These are phyloP conservation scores for Myotis yumanensis DNA, from an alignment of 2,113 vertebrate genomes.

Conservation along the genomic window DNA sequence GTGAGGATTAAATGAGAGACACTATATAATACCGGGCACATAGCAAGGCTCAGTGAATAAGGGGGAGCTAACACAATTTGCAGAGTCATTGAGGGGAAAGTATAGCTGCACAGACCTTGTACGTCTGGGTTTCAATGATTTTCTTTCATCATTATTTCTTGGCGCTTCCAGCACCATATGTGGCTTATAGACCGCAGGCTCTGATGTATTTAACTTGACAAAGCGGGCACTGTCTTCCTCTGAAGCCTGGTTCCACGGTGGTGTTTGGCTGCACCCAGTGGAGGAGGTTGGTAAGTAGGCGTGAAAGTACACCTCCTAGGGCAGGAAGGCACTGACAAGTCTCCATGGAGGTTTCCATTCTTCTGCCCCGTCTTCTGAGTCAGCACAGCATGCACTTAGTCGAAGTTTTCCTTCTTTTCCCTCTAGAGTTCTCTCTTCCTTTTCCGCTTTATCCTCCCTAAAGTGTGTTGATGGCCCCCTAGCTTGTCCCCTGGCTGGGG, in stretches of 20 bases:
- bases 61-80: not conserved
- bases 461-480: not conserved
- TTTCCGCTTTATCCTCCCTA: not conserved
- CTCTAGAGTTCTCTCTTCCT: not conserved
- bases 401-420: not conserved
- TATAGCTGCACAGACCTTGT: not conserved
- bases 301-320: not conserved
- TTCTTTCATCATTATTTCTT: conserved; percentile 61
- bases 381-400: not conserved
- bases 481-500: not conserved
- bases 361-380: not conserved
- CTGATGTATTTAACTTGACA: conserved; percentile 40
- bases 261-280: not conserved
- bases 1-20: not conserved
- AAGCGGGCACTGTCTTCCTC: conserved; percentile 47
- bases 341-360: not conserved
- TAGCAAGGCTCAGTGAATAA: not conserved
- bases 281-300: not conserved
- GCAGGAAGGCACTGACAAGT: fast-evolving
- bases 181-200: conserved; percentile 28
- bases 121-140: conserved; percentile 35
- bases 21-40: not conserved
- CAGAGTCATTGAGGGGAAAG: not conserved
- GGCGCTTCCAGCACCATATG: not conserved
- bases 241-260: not conserved